Evolutionary conservation across 1,140 invertebrate genomes (phyloP).

Genomic region (Paraescarpia echinospica): DNA sequence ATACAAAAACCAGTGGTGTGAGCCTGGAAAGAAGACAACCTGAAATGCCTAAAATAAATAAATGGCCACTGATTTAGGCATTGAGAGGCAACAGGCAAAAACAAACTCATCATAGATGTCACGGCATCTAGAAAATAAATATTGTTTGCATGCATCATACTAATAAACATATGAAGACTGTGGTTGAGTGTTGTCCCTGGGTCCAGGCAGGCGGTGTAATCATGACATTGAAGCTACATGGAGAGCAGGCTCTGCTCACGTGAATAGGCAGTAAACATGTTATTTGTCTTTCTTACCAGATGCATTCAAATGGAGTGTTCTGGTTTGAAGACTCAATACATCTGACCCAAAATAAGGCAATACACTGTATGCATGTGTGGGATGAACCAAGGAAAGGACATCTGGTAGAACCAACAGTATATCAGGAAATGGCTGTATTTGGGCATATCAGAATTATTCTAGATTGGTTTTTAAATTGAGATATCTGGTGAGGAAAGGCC

Average conservation of each 20-base stretch:
- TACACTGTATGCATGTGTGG: background rate
- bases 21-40: background rate
- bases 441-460: background rate
- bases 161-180: background rate
- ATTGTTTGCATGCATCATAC: background rate
- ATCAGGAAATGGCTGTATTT: too few relatives aligned
- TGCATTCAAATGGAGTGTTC: background rate
- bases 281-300: background rate
- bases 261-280: background rate
- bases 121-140: background rate
- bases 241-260: background rate
- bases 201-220: background rate
- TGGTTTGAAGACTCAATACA: background rate
- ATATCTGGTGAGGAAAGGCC: background rate
- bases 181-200: background rate
- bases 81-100: background rate
- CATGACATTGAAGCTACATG: background rate
- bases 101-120: background rate
- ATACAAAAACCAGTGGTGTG: too few relatives aligned
- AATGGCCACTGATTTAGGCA: background rate
- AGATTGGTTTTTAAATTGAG: background rate
- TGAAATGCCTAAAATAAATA: background rate
- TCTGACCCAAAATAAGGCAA: background rate
- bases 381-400: too few relatives aligned
- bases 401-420: too few relatives aligned